Conservation (phyloP, 2,113 vertebrate species). For the Xenus cinereus region DNA sequence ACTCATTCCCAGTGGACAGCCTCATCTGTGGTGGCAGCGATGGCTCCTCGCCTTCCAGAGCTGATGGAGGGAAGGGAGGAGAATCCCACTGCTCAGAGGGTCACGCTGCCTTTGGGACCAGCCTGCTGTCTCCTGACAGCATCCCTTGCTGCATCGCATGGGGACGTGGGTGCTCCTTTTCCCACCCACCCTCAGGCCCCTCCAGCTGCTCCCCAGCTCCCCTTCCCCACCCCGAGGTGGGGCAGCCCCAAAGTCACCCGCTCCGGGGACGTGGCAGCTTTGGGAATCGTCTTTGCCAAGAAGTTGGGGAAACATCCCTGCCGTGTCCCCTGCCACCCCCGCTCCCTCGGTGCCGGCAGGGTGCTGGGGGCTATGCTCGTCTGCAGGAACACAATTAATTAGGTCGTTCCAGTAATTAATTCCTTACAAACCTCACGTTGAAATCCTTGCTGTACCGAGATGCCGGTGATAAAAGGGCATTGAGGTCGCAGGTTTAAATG, state of each 20-base stretch:
- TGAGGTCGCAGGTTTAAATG: background rate
- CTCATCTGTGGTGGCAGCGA: background rate
- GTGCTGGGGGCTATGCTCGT: background rate
- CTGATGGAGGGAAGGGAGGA: background rate
- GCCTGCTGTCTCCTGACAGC: background rate
- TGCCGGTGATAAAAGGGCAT: background rate
- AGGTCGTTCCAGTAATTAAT: slow-evolving; percentile 58
- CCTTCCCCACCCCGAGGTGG: background rate
- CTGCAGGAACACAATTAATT: slow-evolving; percentile 45
- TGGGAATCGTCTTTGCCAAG: background rate
- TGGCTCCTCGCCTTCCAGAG: background rate
- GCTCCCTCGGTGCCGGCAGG: background rate
- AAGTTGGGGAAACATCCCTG: background rate
- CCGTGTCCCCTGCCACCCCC: background rate
- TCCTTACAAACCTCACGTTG: slow-evolving; percentile 12
- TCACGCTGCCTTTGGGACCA: background rate
- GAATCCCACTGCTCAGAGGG: background rate
- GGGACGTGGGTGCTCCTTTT: background rate
- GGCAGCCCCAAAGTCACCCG: background rate
- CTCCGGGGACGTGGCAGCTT: background rate
- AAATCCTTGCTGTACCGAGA: background rate
- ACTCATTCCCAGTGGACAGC: accelerated
- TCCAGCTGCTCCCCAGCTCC: background rate
- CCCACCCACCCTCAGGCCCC: background rate
- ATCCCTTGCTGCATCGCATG: accelerated